Evolutionary conservation across 35 echinoderm and acorn worm genomes (phyloP).

Genomic region (Ophiothrix spiculata): DNA sequence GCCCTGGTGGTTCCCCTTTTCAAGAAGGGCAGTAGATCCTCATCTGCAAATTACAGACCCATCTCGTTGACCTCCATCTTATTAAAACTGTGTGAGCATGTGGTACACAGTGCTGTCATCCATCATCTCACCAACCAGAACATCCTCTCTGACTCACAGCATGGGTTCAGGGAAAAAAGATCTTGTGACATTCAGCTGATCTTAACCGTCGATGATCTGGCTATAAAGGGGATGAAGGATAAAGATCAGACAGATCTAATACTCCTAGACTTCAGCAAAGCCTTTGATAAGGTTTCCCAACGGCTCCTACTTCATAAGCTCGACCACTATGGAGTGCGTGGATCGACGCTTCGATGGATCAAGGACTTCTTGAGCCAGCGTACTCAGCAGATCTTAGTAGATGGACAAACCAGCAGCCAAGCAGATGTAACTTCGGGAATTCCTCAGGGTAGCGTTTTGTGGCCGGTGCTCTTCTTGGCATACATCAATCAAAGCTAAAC

Average conservation of each 20-base stretch:
- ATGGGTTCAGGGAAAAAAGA: constrained; percentile 36
- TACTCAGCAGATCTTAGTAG: constrained; percentile 24
- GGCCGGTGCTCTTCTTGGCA: constrained; percentile 22
- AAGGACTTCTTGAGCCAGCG: constrained; percentile 25
- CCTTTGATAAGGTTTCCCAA: constrained; percentile 7
- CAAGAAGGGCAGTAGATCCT: constrained; percentile 7
- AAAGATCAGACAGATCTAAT: constrained; percentile 19
- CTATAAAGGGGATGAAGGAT: constrained; percentile 30
- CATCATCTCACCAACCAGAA: constrained; percentile 27
- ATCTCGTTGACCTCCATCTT: constrained; percentile 44
- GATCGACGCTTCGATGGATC: constrained; percentile 23
- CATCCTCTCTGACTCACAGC: constrained; percentile 11
- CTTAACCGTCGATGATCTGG: constrained; percentile 29
- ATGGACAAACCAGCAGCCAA: constrained; percentile 7
- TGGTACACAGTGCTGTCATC: constrained; percentile 32
- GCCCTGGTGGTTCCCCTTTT: constrained; percentile 23
- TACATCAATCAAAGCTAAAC: too few species aligned
- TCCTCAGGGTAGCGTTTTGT: constrained; percentile 49
- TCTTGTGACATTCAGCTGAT: constrained; percentile 46
- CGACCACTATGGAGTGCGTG: constrained; percentile 6
- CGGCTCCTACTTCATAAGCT: not conserved
- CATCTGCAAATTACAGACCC: constrained; percentile 23
- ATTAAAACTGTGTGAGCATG: constrained; percentile 50
- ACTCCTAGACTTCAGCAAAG: constrained; percentile 2
- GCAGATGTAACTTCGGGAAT: constrained; percentile 35